Conservation (phyloP, 1,140 invertebrate genomes). For the Tribolium castaneum region DNA sequence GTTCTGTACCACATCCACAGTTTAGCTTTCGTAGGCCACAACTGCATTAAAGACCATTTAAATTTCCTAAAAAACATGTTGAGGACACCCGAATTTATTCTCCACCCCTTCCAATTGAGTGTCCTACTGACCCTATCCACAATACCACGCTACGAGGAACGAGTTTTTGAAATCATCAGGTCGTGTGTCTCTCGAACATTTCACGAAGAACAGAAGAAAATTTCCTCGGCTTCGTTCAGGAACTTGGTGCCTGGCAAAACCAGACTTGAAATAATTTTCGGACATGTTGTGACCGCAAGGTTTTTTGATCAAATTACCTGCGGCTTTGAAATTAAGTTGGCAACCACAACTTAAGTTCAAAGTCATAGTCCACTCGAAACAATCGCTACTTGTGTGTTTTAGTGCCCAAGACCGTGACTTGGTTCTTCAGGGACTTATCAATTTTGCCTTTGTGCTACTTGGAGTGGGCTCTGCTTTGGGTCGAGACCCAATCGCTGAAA, state of each 20-base stretch:
- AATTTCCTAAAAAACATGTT: constrained; percentile 65
- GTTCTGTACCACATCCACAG: constrained; percentile 70
- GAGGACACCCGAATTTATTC: constrained; percentile 66
- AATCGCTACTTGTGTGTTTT: constrained; percentile 45
- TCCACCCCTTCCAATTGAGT: constrained; percentile 70
- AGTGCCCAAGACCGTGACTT: constrained; percentile 68
- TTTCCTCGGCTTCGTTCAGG: constrained; percentile 68
- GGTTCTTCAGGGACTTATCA: constrained; percentile 67
- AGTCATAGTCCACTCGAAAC: too few species aligned
- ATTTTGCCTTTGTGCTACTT: constrained; percentile 68
- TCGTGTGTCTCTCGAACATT: constrained; percentile 63
- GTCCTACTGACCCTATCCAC: constrained; percentile 66
- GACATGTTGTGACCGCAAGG: constrained; percentile 67
- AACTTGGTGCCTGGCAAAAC: constrained; percentile 60
- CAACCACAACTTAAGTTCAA: too few species aligned
- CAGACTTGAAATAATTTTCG: constrained; percentile 64
- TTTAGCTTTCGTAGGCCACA: constrained; percentile 64
- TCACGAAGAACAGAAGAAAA: constrained; percentile 65
- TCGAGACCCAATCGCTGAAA: constrained; percentile 58
- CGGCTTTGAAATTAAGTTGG: too few species aligned
- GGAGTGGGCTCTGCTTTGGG: constrained; percentile 57
- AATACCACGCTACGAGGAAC: constrained; percentile 64
- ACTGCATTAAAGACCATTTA: constrained; percentile 67
- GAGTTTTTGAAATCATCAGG: constrained; percentile 67
- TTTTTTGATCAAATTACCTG: constrained; percentile 47